Evolutionary conservation across 2,888 invertebrate species (phyloP), one percentile per base, ranked within the genome.

Genomic region (Choreutis nemorana): DNA sequence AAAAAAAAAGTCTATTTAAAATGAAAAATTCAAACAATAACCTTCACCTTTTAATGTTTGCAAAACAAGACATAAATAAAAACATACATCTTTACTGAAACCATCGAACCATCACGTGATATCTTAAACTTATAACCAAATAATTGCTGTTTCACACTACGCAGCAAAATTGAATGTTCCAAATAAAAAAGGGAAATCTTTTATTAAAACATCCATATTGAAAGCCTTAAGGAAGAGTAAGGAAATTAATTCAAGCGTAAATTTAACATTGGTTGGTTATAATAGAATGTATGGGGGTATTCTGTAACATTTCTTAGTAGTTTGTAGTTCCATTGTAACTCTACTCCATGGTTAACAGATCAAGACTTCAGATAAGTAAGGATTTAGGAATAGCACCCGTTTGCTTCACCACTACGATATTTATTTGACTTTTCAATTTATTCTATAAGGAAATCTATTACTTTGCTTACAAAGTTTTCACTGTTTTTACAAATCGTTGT

Each of bases 161-260:
- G 32, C 30, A 35, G 42, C 34, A 32, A 31, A 43, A 25, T 27
- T 24, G 29, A 36, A 39, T 29, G 33, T 39, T 43, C 41, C 9
- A 7, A 23, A n/a, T 9, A 23, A 23, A 23, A 23, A n/a, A 23
- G 13, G n/a, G 22, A 21, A 21, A 24, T 8, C 5, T 26, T 40
- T 40, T 44, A 44, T 44, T 42, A 42, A 44, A 45, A 44, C 43
- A 41, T 41, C 43, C 35, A 36, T 39, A 32, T 31, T 34, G 33
- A 14, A 26, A 7, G 9, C 11, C 20, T 9, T 11, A 9, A 6
- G 24, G 10, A 11, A 8, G 45, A 24, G 50, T 45, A 49, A 50
- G 42, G 47, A 57, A 64, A 66, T 64, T 56, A 63, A 59, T 55
- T 65, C 62, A 65, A 41, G 62, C 68, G 67, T 66, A 44, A 67